phyloP scores from a whole-genome alignment of 2,113 vertebrate species.

The Nothocercus nigrocapillus region DNA sequence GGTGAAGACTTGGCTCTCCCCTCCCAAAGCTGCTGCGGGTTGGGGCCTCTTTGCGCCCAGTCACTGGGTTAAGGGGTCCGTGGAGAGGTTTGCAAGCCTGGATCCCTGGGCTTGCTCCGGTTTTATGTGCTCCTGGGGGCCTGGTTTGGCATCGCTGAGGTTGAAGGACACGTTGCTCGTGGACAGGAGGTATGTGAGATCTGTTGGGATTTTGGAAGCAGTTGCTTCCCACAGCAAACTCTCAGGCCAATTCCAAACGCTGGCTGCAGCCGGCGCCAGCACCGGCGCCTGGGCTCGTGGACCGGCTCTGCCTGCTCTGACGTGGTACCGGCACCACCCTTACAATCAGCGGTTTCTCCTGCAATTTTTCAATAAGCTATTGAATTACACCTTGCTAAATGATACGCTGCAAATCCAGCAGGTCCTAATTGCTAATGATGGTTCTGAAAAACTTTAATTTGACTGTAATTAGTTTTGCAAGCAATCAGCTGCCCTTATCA shows the following conservation, averaged over 20 bases:
- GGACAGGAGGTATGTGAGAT: not conserved
- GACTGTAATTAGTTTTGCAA: conserved; percentile 73
- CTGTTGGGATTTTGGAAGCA: not conserved
- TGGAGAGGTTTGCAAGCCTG: not conserved
- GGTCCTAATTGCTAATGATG: conserved; percentile 69
- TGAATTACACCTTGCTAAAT: conserved; percentile 65
- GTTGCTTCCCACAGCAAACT: not conserved
- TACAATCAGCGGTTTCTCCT: conserved; percentile 67
- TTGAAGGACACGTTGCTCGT: not conserved
- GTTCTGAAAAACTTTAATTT: conserved; percentile 70
- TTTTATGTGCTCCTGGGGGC: not conserved
- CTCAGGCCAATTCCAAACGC: not conserved
- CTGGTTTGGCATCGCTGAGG: not conserved
- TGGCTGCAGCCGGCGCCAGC: not conserved
- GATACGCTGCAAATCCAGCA: conserved; percentile 41
- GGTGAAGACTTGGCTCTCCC: not conserved
- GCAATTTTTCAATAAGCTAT: conserved; percentile 58
- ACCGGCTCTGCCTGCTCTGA: conserved; percentile 7
- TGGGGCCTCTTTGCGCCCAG: not conserved
- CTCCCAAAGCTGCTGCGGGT: not conserved
- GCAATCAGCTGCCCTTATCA: conserved; percentile 70
- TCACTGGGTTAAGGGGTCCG: not conserved
- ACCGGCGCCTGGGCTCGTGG: conserved; percentile 10
- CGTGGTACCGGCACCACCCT: not conserved
- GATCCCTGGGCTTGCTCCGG: not conserved